Base-by-base conservation (phyloP, 2,888 invertebrate genomes). In the Eulithis prunata region DNA sequence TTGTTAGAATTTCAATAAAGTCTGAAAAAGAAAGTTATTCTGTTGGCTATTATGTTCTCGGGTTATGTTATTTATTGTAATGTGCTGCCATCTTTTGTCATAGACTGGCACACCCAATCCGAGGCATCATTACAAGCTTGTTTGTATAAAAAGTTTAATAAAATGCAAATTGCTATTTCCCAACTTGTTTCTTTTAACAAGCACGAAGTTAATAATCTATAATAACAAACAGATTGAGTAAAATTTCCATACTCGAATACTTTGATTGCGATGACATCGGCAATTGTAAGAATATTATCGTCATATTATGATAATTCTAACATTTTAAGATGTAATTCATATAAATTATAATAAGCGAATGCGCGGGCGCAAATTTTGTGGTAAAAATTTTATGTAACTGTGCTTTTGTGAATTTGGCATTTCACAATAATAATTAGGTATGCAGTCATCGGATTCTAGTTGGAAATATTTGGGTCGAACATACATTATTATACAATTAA, bases 281-380 rank as follows among this genome's bases (percentile, higher is more conserved):
- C 88, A 89, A 90, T 89, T 90, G 90, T 87, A 77, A 76, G 76
- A 78, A 75, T 80, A 84, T 89, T 87, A 90, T 90, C 76, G 84
- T 83, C 78, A 80, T 88, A 88, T 89, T 90, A 91, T 91, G 90
- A 80, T 82, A 90, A 91, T 90, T 70, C 70, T 71, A 79, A 78
- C 84, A 81, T 85, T 86, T 78, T 68, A 71, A 77, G 68, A 78
- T 77, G 82, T 79, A 78, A 71, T 71, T 76, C 71, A 77, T 65
- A 65, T 73, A 69, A 69, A 73, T 71, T 74, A 72, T 68, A 60
- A 64, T 64, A 60, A 71, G 65, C 57, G 13, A 57, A 49, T 83
- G 86, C 85, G 87, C 85, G 81, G 83, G 86, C 86, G 86, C 84
- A 82, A 83, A 85, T 82, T 82, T 83, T 80, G 72, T 82, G 82